Evolutionary conservation across 1,140 invertebrate species (phyloP), one percentile per base, ranked within the genome.

Genomic region (Cataglyphis hispanica): DNA sequence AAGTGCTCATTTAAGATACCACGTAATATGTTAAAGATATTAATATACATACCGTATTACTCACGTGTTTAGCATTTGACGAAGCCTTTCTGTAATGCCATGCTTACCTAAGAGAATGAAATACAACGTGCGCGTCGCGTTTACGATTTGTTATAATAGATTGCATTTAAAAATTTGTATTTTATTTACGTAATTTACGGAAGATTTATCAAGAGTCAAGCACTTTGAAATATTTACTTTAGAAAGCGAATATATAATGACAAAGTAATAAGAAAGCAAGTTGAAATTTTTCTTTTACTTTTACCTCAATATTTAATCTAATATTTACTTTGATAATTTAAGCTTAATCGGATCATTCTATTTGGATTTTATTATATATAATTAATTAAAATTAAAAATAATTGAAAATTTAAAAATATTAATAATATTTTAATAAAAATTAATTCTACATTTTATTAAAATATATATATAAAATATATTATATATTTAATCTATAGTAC

Each of bases 171-270:
- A 69, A 80, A 80, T 40, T 53, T n/a, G 3, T 22, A 61, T 31
- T 78, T 63, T n/a, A n/a, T n/a, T 78, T 66, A 27, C 60, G 40
- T 31, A 63, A 56, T 80, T 80, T 69, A n/a, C 50, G 22, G 66
- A 43, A 61, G 34, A 13, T 34, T 10, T 22, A 27, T 34, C 13
- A 10, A 50, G 27, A 63, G 25, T n/a, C n/a, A n/a, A n/a, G n/a
- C n/a, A n/a, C n/a, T n/a, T n/a, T n/a, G n/a, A n/a, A n/a, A n/a
- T n/a, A n/a, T n/a, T n/a, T n/a, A n/a, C n/a, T n/a, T n/a, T n/a
- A n/a, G n/a, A n/a, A 4, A 58, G n/a, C 43, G 46, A 53, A 69
- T n/a, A n/a, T n/a, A n/a, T 46, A 80, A 80, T 80, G 31, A 69
- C 22, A 56, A 53, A 13, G 22, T 50, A 78, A 69, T 56, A 40